Base-by-base conservation (phyloP, 2,888 invertebrate genomes). In the Tinea trinotella region DNA sequence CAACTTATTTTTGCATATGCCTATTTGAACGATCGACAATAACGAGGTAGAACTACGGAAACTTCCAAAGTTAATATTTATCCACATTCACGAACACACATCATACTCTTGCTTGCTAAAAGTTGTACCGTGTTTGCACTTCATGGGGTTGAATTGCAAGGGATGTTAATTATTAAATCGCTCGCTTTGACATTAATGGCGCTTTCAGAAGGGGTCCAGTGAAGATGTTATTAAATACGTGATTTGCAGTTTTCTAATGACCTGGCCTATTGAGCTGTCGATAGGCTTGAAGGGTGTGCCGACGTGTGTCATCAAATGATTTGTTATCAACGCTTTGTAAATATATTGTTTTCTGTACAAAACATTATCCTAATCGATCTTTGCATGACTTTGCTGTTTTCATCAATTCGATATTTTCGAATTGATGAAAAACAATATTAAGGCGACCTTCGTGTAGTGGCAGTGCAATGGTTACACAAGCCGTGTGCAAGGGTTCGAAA, bases 161-260 rank as follows among this genome's bases (percentile, higher is more conserved):
- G 53, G 40, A 53, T 35, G 15, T 53, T 53, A 53, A 53, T 53
- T 53, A 53, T 53, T 53, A 53, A 53, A 50, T 18, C 24, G 22
- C 24, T 13, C 70, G 61, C 71, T 68, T 68, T 74, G 79, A 82
- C 84, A 75, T 71, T 81, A 82, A 84, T 82, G 78, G 81, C 76
- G 78, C 77, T 76, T 70, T 73, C 67, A 66, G 68, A 66, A 69
- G 64, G 77, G 79, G 75, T 71, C 70, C 63, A 69, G 64, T 70
- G 75, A 75, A 69, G 74, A 70, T 67, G 71, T 78, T 81, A 82
- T 84, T 84, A 79, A 80, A 80, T 77, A 76, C 80, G 67, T 83
- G 83, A 85, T 71, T 81, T 82, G 84, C 83, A 79, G 68, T 80
- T 84, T 81, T 74, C 68, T 77, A 77, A 81, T 75, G 76, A 73